Evolutionary conservation across 2,797 vertebrate species (phyloP).

Genomic region (Syngnathus rostellatus): DNA sequence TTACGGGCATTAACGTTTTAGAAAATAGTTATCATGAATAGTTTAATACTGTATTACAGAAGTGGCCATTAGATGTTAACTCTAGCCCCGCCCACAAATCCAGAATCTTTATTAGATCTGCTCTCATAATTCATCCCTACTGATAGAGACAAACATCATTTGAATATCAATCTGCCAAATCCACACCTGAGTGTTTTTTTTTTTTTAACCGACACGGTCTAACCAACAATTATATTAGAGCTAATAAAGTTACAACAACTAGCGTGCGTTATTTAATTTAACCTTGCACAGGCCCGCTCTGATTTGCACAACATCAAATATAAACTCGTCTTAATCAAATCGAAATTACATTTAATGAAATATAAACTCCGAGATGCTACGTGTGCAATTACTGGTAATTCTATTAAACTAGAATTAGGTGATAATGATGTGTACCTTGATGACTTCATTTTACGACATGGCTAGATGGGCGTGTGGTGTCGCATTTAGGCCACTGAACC

Average conservation of each 20-base stretch:
- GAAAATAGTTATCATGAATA: not conserved
- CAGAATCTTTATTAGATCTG: not conserved
- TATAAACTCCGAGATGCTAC: not conserved
- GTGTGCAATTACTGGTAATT: not conserved
- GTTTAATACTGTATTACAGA: not conserved
- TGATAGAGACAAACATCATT: not conserved
- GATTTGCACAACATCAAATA: not conserved
- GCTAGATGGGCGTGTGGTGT: not conserved
- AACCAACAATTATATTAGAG: not conserved
- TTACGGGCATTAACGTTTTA: slow-evolving; percentile 14
- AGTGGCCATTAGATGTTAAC: too few species aligned
- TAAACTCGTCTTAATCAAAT: not conserved
- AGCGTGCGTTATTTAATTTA: not conserved
- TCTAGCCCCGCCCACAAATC: not conserved
- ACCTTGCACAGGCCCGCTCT: not conserved
- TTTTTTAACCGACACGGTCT: not conserved
- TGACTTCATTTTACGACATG: not conserved
- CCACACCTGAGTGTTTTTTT: too few species aligned
- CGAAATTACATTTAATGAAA: not conserved
- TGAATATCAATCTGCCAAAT: too few species aligned
- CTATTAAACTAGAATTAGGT: not conserved
- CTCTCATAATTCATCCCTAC: not conserved
- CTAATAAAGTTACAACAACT: not conserved
- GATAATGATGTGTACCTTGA: not conserved
- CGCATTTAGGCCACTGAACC: not conserved